These are phyloP conservation scores for Azemiops feae DNA, from an alignment of 2,113 vertebrate genomes.

Conservation along the genomic window DNA sequence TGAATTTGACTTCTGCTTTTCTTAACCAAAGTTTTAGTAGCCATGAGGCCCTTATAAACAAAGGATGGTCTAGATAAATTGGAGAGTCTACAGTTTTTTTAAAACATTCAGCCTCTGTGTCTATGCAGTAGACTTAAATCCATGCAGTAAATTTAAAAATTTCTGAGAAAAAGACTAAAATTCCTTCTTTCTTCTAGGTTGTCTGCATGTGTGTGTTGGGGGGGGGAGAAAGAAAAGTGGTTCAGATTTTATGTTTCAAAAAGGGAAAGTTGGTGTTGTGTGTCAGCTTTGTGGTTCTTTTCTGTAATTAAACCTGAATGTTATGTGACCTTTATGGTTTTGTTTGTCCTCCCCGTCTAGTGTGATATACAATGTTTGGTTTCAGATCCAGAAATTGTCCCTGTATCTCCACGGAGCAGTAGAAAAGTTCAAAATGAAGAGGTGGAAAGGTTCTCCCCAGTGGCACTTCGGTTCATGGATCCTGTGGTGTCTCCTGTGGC, in stretches of 20 bases:
- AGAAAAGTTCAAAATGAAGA: slow-evolving; percentile 49
- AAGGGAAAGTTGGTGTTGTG: neutral
- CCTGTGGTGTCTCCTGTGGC: neutral
- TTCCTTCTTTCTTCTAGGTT: neutral
- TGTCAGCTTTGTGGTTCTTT: neutral
- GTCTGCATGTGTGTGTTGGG: neutral
- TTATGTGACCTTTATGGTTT: neutral
- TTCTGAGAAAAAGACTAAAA: neutral
- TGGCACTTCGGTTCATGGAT: rapidly evolving
- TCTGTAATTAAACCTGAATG: neutral
- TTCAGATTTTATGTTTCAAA: neutral
- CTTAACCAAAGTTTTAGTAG: neutral
- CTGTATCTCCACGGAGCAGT: slow-evolving; percentile 16
- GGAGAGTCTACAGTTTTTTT: neutral
- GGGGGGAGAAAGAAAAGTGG: neutral
- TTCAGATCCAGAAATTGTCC: slow-evolving; percentile 40
- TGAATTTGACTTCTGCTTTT: neutral
- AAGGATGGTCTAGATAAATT: neutral
- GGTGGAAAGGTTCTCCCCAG: neutral
- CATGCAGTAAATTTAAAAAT: neutral
- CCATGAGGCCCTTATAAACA: neutral
- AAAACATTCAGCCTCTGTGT: neutral
- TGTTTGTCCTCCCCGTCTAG: slow-evolving; percentile 4
- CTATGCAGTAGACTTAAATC: neutral
- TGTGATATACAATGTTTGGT: slow-evolving; percentile 29